These are phyloP conservation scores for Nysson spinosus DNA, from an alignment of 2,888 invertebrate species.

Conservation along the genomic window DNA sequence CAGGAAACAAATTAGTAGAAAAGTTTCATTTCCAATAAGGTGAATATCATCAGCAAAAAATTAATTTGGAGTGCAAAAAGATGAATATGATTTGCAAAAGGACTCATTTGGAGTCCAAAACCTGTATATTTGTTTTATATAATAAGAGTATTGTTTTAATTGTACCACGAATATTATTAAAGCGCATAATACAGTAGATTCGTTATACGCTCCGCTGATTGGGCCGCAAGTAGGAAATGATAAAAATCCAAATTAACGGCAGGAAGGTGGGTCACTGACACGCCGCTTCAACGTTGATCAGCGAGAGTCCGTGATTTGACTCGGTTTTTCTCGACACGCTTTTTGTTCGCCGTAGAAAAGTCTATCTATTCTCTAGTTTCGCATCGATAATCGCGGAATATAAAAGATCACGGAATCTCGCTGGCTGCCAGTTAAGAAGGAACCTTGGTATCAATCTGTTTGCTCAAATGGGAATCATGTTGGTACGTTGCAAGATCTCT, in stretches of 20 bases:
- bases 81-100: too few species aligned
- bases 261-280: conserved; percentile 44
- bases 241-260: conserved; percentile 23
- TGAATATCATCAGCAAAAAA: too few species aligned
- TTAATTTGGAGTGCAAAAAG: too few species aligned
- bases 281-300: conserved; percentile 47
- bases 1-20: too few species aligned
- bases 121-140: too few species aligned
- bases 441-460: conserved; percentile 65
- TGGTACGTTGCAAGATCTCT: conserved; percentile 67
- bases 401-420: conserved; percentile 70
- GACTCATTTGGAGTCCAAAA: too few species aligned
- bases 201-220: too few species aligned
- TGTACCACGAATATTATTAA: too few species aligned
- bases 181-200: too few species aligned
- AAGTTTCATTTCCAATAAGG: too few species aligned
- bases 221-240: not conserved
- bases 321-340: conserved; percentile 67
- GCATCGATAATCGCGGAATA: conserved; percentile 74
- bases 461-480: conserved; percentile 64
- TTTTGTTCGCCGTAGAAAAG: conserved; percentile 75
- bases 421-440: conserved; percentile 68
- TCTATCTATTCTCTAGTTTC: conserved; percentile 69
- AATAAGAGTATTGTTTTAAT: too few species aligned
- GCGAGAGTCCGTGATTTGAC: conserved; percentile 66